Evolutionary conservation across 1,140 invertebrate species (phyloP).

Genomic region (Drosophila varians): DNA sequence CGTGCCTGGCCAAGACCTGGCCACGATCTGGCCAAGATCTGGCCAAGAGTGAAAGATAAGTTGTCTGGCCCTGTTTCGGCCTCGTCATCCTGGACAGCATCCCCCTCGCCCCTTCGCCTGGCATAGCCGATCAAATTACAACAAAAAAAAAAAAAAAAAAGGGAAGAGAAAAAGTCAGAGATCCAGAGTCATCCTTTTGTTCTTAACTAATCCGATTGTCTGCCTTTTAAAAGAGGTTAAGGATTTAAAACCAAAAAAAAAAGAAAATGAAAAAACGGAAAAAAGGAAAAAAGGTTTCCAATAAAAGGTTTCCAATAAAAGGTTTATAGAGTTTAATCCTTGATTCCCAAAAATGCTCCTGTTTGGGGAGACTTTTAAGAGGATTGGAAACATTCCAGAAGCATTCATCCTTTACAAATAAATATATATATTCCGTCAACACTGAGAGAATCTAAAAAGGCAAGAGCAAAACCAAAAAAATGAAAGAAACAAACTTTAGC

Average conservation of each 20-base stretch:
- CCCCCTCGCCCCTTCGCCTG: conserved; percentile 4
- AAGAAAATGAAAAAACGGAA: no score
- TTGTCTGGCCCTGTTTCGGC: conserved; percentile 4
- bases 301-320: conserved; percentile 1
- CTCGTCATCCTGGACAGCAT: conserved; percentile 12
- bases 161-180: not conserved
- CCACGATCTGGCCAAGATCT: conserved; percentile 1
- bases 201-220: conserved; percentile 9
- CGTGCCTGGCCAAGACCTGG: conserved; percentile 57
- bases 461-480: not conserved
- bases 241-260: not conserved
- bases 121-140: conserved; percentile 19
- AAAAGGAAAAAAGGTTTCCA: not conserved
- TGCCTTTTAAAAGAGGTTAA: not conserved
- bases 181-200: conserved; percentile 5
- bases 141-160: not conserved
- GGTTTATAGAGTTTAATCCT: not conserved
- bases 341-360: not conserved
- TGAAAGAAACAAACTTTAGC: not conserved
- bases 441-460: not conserved
- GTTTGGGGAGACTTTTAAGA: not conserved
- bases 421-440: not conserved
- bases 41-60: conserved; percentile 32
- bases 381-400: not conserved
- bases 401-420: not conserved